Evolutionary conservation across 2,113 vertebrate genomes (phyloP).

Genomic region (Rousettus leschenaultii): DNA sequence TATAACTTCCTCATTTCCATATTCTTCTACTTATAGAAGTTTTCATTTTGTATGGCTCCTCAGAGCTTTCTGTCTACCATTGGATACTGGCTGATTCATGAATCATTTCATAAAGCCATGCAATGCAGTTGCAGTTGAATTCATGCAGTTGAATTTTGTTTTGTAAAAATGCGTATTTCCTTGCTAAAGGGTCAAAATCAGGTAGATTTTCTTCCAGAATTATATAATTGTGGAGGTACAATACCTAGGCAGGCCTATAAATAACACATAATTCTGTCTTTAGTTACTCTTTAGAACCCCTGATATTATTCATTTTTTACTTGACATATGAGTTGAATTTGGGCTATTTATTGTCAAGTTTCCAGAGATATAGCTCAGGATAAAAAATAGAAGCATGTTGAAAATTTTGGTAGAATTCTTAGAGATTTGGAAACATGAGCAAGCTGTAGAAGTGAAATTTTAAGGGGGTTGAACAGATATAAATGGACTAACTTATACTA

Average conservation of each 20-base stretch:
- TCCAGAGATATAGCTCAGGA: background rate
- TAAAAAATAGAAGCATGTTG: background rate
- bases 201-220: background rate
- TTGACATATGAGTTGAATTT: background rate
- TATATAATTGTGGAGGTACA: background rate
- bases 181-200: background rate
- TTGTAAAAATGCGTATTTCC: background rate
- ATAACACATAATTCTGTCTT: background rate
- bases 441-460: background rate
- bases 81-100: background rate
- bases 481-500: background rate
- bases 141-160: background rate
- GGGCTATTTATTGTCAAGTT: constrained; percentile 7
- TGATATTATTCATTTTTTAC: background rate
- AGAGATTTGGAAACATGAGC: background rate
- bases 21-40: background rate
- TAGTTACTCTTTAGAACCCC: background rate
- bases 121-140: too few relatives aligned
- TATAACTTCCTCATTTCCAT: background rate
- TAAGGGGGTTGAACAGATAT: background rate
- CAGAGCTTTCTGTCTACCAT: background rate
- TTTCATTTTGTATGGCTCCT: background rate
- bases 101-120: background rate
- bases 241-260: background rate
- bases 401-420: background rate